phyloP scores from a whole-genome alignment of 2,888 invertebrate genomes.

The Tetropium fuscum region DNA sequence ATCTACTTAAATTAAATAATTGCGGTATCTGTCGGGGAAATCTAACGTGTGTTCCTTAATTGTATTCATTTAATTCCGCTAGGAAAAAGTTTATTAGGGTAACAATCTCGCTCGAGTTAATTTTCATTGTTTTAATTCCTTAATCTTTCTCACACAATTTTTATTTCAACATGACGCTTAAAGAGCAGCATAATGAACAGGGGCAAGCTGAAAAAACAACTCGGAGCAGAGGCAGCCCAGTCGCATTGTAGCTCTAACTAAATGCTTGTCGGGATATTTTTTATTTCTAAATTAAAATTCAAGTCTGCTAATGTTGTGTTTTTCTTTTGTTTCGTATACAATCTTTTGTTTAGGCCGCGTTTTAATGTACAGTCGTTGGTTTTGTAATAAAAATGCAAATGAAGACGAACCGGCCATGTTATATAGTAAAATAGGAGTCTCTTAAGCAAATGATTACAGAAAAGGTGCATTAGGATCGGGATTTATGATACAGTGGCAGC shows the following conservation, averaged over 20 bases:
- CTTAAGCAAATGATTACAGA: constrained; percentile 25
- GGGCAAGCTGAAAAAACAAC: constrained; percentile 32
- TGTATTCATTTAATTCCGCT: constrained; percentile 29
- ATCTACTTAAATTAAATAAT: constrained; percentile 30
- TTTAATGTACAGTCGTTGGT: constrained; percentile 55
- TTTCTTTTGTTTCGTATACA: constrained; percentile 57
- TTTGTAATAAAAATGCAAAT: constrained; percentile 62
- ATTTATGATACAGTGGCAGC: constrained; percentile 22
- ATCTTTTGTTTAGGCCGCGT: constrained; percentile 59
- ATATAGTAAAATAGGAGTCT: constrained; percentile 28
- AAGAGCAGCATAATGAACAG: constrained; percentile 43
- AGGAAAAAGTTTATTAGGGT: constrained; percentile 35
- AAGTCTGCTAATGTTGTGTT: constrained; percentile 60
- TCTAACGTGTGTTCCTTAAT: constrained; percentile 34
- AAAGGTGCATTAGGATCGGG: constrained; percentile 25
- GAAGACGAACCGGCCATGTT: constrained; percentile 42
- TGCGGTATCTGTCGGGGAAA: constrained; percentile 24
- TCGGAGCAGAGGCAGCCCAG: constrained; percentile 33
- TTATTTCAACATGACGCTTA: constrained; percentile 35
- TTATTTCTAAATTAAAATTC: constrained; percentile 60
- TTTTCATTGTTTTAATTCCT: constrained; percentile 41
- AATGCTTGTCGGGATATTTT: constrained; percentile 43
- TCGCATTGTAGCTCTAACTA: constrained; percentile 45
- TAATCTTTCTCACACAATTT: constrained; percentile 42
- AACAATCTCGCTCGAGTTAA: constrained; percentile 32